Evolutionary conservation across 2,113 vertebrate species (phyloP).

Genomic region (Crotalus viridis): DNA sequence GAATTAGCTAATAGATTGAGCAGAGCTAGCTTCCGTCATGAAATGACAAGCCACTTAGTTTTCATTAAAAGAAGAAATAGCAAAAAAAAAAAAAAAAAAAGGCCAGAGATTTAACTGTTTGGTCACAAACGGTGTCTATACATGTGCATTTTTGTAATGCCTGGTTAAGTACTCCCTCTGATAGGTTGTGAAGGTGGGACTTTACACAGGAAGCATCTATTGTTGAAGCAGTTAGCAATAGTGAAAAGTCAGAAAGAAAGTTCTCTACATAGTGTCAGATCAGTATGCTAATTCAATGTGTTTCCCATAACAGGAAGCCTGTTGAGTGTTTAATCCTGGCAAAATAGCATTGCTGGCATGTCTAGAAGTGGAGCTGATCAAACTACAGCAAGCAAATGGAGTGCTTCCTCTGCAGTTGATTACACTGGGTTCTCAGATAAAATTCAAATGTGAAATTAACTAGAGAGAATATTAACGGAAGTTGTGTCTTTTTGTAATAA

Average conservation of each 20-base stretch:
- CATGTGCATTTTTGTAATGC: not conserved
- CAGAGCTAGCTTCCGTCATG: not conserved
- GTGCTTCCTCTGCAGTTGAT: not conserved
- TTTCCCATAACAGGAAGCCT: not conserved
- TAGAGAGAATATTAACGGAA: not conserved
- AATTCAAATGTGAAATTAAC: not conserved
- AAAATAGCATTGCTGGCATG: not conserved
- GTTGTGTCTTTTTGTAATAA: not conserved
- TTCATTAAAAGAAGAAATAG: not conserved
- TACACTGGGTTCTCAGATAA: not conserved
- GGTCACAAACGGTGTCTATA: not conserved
- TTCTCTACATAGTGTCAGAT: not conserved
- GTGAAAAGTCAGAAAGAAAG: not conserved
- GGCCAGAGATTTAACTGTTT: not conserved
- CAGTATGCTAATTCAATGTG: not conserved
- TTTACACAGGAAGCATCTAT: not conserved
- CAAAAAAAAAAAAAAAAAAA: not conserved
- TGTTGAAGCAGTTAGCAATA: not conserved
- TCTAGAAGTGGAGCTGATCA: not conserved
- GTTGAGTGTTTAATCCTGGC: not conserved
- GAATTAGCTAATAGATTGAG: not conserved
- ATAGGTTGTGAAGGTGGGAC: not conserved
- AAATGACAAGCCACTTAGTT: not conserved
- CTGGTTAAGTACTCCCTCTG: not conserved
- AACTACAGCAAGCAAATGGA: not conserved